phyloP scores from a whole-genome alignment of 1,140 invertebrate genomes.

The Proctacanthus coquilletti region DNA sequence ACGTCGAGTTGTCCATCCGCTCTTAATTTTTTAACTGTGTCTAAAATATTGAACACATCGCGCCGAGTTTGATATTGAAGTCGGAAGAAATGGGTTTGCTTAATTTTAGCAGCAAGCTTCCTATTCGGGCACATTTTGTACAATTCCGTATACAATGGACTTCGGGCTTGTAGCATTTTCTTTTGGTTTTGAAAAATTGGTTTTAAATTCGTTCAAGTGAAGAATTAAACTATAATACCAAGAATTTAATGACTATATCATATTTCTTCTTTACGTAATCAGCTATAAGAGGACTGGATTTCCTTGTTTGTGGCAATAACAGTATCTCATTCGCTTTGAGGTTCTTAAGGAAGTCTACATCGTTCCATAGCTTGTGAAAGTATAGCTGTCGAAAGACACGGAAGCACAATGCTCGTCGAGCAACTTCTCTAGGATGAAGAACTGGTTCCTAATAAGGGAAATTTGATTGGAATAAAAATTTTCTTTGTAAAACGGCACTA shows the following conservation, averaged over 20 bases:
- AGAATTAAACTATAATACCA: constrained; percentile 4
- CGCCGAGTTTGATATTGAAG: constrained; percentile 23
- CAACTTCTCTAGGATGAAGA: constrained; percentile 16
- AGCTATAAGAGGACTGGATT: constrained; percentile 5
- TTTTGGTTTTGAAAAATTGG: too few relatives aligned
- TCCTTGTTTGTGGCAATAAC: constrained; percentile 4
- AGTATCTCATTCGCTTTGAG: constrained; percentile 12
- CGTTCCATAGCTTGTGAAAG: constrained; percentile 15
- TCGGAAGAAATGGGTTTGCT: constrained; percentile 13
- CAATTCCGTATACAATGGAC: constrained; percentile 18
- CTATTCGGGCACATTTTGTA: constrained; percentile 10
- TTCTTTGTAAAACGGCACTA: not conserved
- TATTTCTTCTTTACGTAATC: constrained; percentile 15
- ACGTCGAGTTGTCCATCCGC: constrained; percentile 11
- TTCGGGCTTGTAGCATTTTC: constrained; percentile 23
- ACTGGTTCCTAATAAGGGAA: constrained; percentile 9
- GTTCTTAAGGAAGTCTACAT: constrained; percentile 17
- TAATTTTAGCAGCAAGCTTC: not conserved
- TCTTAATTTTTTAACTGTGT: constrained; percentile 11
- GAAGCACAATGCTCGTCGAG: constrained; percentile 14
- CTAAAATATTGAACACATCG: constrained; percentile 18
- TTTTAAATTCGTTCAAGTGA: too few relatives aligned
- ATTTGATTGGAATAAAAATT: not conserved
- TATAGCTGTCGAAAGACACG: constrained; percentile 21
- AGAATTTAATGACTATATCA: constrained; percentile 13